Percentiles rank a stretch among this genome's conserved stretches.
Conservation (phyloP, 2,888 invertebrate genomes). For the Mactromeris polynyma region DNA sequence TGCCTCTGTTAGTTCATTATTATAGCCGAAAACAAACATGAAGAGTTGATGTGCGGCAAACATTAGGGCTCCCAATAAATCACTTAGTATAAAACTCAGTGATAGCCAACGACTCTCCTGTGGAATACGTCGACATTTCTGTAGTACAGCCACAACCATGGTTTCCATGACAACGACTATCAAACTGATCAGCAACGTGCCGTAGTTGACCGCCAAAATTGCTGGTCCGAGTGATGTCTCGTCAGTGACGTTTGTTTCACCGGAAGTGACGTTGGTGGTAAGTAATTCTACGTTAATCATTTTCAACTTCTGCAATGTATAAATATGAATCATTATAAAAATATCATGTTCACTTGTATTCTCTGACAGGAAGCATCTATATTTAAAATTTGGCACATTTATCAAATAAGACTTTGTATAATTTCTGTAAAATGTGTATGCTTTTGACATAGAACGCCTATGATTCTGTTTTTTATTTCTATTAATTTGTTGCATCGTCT, state of each 20-base stretch:
- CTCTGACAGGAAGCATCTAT: too few relatives aligned
- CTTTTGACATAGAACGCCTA: too few relatives aligned
- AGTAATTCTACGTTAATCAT: too few relatives aligned
- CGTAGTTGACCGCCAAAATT: neutral
- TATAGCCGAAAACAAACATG: neutral
- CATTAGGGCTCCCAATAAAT: neutral
- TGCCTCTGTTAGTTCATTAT: neutral
- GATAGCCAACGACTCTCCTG: neutral
- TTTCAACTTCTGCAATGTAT: too few relatives aligned
- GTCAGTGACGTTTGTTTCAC: too few relatives aligned
- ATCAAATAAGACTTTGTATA: too few relatives aligned
- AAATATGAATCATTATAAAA: too few relatives aligned
- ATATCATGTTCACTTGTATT: too few relatives aligned
- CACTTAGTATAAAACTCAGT: conserved; percentile 19
- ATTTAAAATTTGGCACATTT: too few relatives aligned
- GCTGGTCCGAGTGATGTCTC: neutral
- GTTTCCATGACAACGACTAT: conserved; percentile 10
- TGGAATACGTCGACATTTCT: conserved; percentile 1
- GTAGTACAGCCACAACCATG: neutral
- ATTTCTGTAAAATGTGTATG: too few relatives aligned
- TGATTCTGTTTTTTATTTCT: too few relatives aligned
- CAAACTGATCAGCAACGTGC: neutral
- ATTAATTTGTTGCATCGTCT: too few relatives aligned
- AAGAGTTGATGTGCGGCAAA: neutral
- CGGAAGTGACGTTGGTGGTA: neutral